These are phyloP conservation scores for Ceratotherium simum DNA, from an alignment of 2,113 vertebrate species.

Conservation along the genomic window DNA sequence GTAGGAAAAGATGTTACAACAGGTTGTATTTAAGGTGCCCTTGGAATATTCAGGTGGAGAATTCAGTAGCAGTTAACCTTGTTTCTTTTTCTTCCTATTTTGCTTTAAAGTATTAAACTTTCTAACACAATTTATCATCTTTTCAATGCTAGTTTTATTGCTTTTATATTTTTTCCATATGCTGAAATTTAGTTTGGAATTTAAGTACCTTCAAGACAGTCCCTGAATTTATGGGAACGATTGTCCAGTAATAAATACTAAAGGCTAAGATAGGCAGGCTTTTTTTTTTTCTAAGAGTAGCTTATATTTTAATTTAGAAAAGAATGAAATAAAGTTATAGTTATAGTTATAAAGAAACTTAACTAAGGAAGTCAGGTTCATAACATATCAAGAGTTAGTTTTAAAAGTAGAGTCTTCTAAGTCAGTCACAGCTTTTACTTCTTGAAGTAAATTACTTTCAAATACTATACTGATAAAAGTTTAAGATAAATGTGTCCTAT, in stretches of 20 bases:
- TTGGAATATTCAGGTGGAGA: slow-evolving; percentile 18
- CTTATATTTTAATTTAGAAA: slow-evolving; percentile 37
- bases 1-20: neutral
- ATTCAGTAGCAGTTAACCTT: slow-evolving; percentile 19
- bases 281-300: slow-evolving; percentile 43
- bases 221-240: neutral
- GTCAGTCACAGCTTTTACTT: slow-evolving; percentile 4
- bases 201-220: slow-evolving; percentile 34
- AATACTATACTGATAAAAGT: neutral
- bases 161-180: neutral
- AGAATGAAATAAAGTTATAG: neutral
- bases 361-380: neutral
- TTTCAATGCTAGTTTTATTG: slow-evolving; percentile 30
- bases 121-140: neutral
- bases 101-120: slow-evolving; percentile 24
- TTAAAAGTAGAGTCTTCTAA: slow-evolving; percentile 34
- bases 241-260: slow-evolving; percentile 39
- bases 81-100: slow-evolving; percentile 19
- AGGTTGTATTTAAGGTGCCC: neutral
- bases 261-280: neutral
- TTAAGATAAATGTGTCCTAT: slow-evolving; percentile 30
- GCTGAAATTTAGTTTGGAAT: slow-evolving; percentile 46
- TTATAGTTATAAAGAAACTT: slow-evolving; percentile 25
- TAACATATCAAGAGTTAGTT: slow-evolving; percentile 19
- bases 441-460: slow-evolving; percentile 49